Evolutionary conservation across 2,113 vertebrate genomes (phyloP).

Genomic region (Elephantulus edwardii): DNA sequence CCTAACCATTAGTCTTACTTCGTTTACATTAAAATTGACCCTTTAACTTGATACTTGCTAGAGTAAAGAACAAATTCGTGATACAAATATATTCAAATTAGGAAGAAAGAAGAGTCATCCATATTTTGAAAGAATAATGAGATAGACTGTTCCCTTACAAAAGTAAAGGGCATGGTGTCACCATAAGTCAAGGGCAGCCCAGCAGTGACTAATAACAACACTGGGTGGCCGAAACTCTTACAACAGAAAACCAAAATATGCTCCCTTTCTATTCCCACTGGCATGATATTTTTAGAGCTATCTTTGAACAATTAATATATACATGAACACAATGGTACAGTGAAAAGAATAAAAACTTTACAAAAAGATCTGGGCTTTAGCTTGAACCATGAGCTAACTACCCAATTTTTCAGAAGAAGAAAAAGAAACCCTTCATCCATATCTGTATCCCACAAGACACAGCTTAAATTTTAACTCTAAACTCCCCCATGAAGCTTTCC

Average conservation of each 20-base stretch:
- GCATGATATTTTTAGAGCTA: constrained; percentile 23
- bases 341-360: not conserved
- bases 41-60: constrained; percentile 36
- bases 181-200: not conserved
- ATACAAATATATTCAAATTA: constrained; percentile 36
- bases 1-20: constrained; percentile 33
- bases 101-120: not conserved
- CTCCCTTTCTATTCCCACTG: not conserved
- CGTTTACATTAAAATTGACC: constrained; percentile 11
- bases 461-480: constrained; percentile 8
- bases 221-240: not conserved
- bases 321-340: not conserved
- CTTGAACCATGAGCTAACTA: not conserved
- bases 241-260: constrained; percentile 22
- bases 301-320: constrained; percentile 32
- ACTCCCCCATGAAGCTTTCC: constrained; percentile 27
- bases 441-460: not conserved
- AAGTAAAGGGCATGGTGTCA: not conserved
- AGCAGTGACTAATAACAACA: not conserved
- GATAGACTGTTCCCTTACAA: not conserved
- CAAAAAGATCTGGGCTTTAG: not conserved
- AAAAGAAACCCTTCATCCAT: not conserved
- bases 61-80: constrained; percentile 33
- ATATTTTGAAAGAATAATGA: constrained; percentile 22
- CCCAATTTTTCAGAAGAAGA: not conserved